Evolutionary conservation across 2,888 invertebrate genomes (phyloP).

Genomic region (Glaucopsyche alexis): DNA sequence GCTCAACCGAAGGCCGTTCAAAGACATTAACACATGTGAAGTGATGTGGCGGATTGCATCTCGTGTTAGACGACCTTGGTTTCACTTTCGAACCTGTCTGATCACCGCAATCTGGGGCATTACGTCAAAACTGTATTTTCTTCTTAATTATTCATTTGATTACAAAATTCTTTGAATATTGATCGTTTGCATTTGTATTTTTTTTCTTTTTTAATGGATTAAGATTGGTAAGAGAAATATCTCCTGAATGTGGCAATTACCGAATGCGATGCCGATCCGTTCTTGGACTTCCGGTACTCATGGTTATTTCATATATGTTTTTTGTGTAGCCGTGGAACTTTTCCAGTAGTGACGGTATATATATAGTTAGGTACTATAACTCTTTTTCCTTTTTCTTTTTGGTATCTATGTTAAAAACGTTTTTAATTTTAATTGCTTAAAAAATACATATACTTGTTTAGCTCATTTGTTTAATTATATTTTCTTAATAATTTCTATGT

Average conservation of each 20-base stretch:
- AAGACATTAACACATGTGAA: conserved; percentile 44
- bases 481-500: background rate
- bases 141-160: conserved; percentile 26
- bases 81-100: conserved; percentile 63
- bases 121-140: conserved; percentile 24
- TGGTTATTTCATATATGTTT: too few relatives aligned
- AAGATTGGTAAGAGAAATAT: too few relatives aligned
- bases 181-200: background rate
- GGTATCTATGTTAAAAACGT: too few relatives aligned
- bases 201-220: background rate
- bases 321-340: too few relatives aligned
- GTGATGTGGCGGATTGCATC: conserved; percentile 45
- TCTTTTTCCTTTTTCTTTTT: too few relatives aligned
- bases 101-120: conserved; percentile 25
- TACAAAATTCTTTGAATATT: background rate
- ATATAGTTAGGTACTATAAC: too few relatives aligned
- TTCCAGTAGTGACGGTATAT: too few relatives aligned
- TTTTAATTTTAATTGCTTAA: too few relatives aligned
- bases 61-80: conserved; percentile 48
- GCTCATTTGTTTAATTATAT: background rate
- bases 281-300: too few relatives aligned
- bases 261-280: too few relatives aligned
- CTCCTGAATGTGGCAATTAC: too few relatives aligned
- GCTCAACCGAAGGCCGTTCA: conserved; percentile 47
- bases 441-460: too few relatives aligned